Percentiles rank a stretch among this genome's conserved stretches.
Evolutionary conservation across 2,797 vertebrate species (phyloP).

Genomic region (Gymnocypris eckloni): DNA sequence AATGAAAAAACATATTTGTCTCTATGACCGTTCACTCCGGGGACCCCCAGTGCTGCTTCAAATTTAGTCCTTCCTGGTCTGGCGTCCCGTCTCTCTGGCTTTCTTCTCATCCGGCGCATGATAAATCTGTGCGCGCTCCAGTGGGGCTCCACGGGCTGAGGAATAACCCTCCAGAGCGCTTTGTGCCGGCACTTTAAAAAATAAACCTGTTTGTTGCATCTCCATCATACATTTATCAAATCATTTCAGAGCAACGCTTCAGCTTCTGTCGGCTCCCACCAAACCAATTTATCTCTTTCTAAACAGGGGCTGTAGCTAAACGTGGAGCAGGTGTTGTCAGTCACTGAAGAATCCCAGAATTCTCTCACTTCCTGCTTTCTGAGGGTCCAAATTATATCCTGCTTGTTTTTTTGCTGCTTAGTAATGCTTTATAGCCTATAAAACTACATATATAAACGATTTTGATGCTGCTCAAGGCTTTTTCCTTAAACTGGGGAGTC

Average conservation of each 20-base stretch:
- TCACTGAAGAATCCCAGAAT: slow-evolving; percentile 62
- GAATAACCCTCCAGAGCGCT: slow-evolving; percentile 52
- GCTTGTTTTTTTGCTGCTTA: slow-evolving; percentile 37
- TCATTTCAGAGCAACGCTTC: slow-evolving; percentile 82
- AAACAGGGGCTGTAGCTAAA: slow-evolving; percentile 85
- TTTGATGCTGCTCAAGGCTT: slow-evolving; percentile 27
- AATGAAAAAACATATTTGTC: slow-evolving; percentile 60
- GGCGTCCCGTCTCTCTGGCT: slow-evolving; percentile 65
- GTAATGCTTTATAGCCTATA: slow-evolving; percentile 46
- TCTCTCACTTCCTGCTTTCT: slow-evolving; percentile 76
- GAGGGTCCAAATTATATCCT: slow-evolving; percentile 56
- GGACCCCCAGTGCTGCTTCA: slow-evolving; percentile 55
- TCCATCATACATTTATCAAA: slow-evolving; percentile 88
- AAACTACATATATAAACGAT: slow-evolving; percentile 36
- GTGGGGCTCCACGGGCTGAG: slow-evolving; percentile 62
- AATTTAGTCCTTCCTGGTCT: slow-evolving; percentile 44
- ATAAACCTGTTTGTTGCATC: slow-evolving; percentile 81
- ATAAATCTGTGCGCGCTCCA: slow-evolving; percentile 81
- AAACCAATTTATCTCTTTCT: slow-evolving; percentile 90
- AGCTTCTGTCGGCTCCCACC: slow-evolving; percentile 79
- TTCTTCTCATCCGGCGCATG: slow-evolving; percentile 74
- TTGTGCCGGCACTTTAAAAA: slow-evolving; percentile 64
- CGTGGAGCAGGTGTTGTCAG: slow-evolving; percentile 70
- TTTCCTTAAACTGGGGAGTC: slow-evolving; percentile 38
- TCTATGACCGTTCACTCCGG: slow-evolving; percentile 62